Percentiles rank a stretch among this genome's conserved stretches.
Conservation (phyloP, 2,113 vertebrate genomes). For the Hippocampus mohnikei region DNA sequence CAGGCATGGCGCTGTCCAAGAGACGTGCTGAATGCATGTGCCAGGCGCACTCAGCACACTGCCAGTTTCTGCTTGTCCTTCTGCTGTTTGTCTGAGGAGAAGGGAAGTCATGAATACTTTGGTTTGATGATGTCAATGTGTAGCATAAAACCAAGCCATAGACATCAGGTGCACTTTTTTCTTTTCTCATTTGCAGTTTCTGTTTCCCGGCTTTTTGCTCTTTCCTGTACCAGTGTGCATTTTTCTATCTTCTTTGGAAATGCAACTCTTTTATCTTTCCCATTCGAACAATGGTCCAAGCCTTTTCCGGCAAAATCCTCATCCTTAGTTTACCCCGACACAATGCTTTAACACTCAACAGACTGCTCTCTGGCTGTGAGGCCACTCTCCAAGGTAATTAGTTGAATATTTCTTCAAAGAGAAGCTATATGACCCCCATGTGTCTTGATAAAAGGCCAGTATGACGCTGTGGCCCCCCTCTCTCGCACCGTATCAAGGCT, state of each 20-base stretch:
- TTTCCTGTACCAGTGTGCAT: conserved; percentile 27
- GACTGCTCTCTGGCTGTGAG: conserved; percentile 67
- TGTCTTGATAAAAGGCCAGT: conserved; percentile 74
- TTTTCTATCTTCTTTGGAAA: conserved; percentile 48
- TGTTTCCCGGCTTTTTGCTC: conserved; percentile 26
- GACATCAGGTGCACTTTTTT: conserved; percentile 20
- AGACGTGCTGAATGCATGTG: conserved; percentile 48
- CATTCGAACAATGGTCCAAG: conserved; percentile 56
- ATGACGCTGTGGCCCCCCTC: conserved; percentile 60
- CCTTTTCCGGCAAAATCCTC: conserved; percentile 62
- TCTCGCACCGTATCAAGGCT: conserved; percentile 51
- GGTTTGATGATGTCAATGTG: conserved; percentile 1
- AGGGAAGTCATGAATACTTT: conserved; percentile 10
- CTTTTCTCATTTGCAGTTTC: conserved; percentile 19
- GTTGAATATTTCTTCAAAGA: conserved; percentile 82
- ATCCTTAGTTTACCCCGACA: conserved; percentile 66
- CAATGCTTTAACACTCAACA: conserved; percentile 67
- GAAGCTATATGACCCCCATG: conserved; percentile 71
- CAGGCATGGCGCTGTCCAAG: conserved; percentile 47
- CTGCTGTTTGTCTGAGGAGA: conserved; percentile 33
- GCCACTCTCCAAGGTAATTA: conserved; percentile 78
- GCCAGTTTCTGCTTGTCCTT: conserved; percentile 50
- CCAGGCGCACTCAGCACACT: conserved; percentile 33
- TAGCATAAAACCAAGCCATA: background rate
- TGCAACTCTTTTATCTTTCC: conserved; percentile 45